These are phyloP conservation scores for Falco columbarius DNA, from an alignment of 2,797 vertebrate species.

Conservation along the genomic window DNA sequence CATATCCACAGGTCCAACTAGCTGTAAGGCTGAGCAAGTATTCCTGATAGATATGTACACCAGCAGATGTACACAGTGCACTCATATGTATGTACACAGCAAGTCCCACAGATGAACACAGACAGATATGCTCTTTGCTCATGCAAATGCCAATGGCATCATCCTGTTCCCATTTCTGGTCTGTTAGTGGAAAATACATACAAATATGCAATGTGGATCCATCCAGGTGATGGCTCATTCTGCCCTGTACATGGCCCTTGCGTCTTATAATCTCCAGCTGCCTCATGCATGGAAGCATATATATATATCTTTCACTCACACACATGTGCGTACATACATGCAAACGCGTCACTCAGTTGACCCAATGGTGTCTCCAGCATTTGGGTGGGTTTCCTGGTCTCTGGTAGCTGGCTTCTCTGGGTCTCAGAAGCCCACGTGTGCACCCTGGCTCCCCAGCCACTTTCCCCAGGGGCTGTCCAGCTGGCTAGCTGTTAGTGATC, in stretches of 20 bases:
- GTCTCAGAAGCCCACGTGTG: neutral
- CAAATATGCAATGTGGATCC: neutral
- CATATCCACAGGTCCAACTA: too few relatives aligned
- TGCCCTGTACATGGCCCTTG: neutral
- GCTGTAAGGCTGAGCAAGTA: neutral
- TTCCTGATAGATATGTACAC: neutral
- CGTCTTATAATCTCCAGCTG: neutral
- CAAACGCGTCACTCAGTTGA: neutral
- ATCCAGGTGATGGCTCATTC: neutral
- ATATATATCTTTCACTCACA: too few relatives aligned
- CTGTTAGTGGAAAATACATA: neutral
- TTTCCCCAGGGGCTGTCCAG: neutral
- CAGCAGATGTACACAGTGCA: fast-evolving
- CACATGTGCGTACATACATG: too few relatives aligned
- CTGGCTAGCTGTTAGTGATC: neutral
- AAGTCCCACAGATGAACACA: neutral
- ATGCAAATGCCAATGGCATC: neutral
- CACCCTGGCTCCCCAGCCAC: neutral
- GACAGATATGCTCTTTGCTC: neutral
- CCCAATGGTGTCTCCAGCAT: neutral
- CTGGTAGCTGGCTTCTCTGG: neutral
- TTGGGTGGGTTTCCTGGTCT: neutral
- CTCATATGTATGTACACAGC: neutral
- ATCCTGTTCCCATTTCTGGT: neutral
- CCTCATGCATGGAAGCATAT: neutral